These are phyloP conservation scores for Petrophora chlorosata DNA, from an alignment of 2,888 invertebrate genomes.

Conservation along the genomic window DNA sequence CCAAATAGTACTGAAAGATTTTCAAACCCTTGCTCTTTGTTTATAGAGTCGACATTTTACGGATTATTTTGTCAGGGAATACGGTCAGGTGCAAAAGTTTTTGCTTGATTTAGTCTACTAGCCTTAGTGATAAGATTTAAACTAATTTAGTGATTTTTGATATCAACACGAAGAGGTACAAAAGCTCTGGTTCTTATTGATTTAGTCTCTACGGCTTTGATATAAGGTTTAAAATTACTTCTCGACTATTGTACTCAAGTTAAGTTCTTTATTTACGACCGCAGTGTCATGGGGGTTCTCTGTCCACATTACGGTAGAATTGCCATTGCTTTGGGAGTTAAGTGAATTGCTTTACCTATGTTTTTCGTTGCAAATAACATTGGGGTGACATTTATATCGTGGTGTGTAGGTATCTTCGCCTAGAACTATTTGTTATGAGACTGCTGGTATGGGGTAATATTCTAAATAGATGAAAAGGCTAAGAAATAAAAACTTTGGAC, in stretches of 20 bases:
- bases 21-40: background rate
- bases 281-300: constrained; percentile 62
- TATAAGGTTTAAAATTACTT: constrained; percentile 5
- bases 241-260: background rate
- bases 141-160: background rate
- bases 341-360: constrained; percentile 46
- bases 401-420: constrained; percentile 2
- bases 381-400: constrained; percentile 31
- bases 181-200: background rate
- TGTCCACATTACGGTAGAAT: constrained; percentile 33
- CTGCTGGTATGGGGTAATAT: background rate
- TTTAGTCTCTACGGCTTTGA: constrained; percentile 3
- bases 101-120: constrained; percentile 1
- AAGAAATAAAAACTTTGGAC: too few relatives aligned
- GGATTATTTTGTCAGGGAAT: background rate
- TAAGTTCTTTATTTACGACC: constrained; percentile 52
- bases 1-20: too few relatives aligned
- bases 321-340: constrained; percentile 32
- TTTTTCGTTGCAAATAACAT: constrained; percentile 33
- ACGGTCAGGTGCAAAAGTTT: background rate
- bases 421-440: constrained; percentile 7
- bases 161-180: background rate
- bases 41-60: background rate
- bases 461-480: too few relatives aligned
- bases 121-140: constrained; percentile 3